phyloP scores from a whole-genome alignment of 1,140 invertebrate genomes.

The Drosophila serrata region DNA sequence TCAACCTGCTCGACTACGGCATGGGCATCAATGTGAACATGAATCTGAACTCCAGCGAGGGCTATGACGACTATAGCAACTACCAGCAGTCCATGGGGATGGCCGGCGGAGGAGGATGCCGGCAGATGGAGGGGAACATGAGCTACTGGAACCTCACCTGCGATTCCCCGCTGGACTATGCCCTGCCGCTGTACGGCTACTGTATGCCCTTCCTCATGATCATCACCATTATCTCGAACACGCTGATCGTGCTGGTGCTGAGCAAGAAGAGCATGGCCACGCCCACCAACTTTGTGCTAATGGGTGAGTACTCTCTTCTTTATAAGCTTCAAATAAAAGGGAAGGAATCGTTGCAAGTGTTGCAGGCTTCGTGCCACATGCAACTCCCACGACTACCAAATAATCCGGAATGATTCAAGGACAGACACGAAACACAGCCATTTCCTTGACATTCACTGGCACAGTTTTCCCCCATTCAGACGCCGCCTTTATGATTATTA shows the following conservation, averaged over 20 bases:
- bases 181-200: slow-evolving; percentile 78
- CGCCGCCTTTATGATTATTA: slow-evolving; percentile 35
- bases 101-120: slow-evolving; percentile 30
- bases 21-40: slow-evolving; percentile 42
- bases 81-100: slow-evolving; percentile 52
- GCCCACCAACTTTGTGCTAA: slow-evolving; percentile 95
- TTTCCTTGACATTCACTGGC: background rate
- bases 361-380: slow-evolving; percentile 10
- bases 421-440: background rate
- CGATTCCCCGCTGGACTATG: slow-evolving; percentile 74
- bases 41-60: slow-evolving; percentile 22
- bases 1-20: slow-evolving; percentile 60
- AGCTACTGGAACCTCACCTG: slow-evolving; percentile 82
- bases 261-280: slow-evolving; percentile 91
- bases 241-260: slow-evolving; percentile 93
- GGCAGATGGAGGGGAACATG: slow-evolving; percentile 43
- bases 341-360: background rate
- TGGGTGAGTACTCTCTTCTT: slow-evolving; percentile 84
- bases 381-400: background rate
- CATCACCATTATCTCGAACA: slow-evolving; percentile 96
- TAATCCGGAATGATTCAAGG: slow-evolving; percentile 2
- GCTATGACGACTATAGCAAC: slow-evolving; percentile 45
- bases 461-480: background rate
- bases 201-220: slow-evolving; percentile 91
- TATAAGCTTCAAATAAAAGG: background rate